Evolutionary conservation across 2,888 invertebrate genomes (phyloP), one percentile per base, ranked within the genome.

Genomic region (Trachelus iudaicus): DNA sequence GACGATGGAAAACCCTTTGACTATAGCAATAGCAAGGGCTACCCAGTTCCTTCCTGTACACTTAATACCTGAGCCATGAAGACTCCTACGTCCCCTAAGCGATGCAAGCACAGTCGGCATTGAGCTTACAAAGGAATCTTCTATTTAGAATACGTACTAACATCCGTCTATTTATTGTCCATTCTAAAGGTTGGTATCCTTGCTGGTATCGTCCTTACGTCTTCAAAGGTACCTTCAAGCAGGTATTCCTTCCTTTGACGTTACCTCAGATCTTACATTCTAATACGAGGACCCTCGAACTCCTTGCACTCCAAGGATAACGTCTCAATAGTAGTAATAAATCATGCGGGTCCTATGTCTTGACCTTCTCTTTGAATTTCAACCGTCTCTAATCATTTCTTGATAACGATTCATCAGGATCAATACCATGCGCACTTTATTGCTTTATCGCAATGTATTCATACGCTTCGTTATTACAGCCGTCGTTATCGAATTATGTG

Each of bases 101-200:
- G 9, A 56, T 4, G 40, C 40, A 40, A 15, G 40, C 15, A 40
- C 75, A 78, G 79, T 75, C 80, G 78, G 81, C 83, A 87, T 87
- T 89, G 84, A 88, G 87, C 86, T 85, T 82, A 82, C 81, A 80
- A 83, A 78, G 80, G 79, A 81, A 81, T 77, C 81, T 77, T 73
- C 78, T 77, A 73, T 23, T 15, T 15, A 56, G 56, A 6, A 56
- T 56, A 23, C 9, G 75, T 78, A 78, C 78, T 80, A 77, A 82
- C 85, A 86, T 88, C 83, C 81, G 86, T 83, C 87, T 88, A 86
- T 89, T 89, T 88, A 89, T 89, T 88, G 86, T 89, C 87, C 74
- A 2, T 33, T 30, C 23, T 34, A 11, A 33, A 13, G 35, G 56
- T 56, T 56, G 23, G 56, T 56, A 23, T 56, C 56, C 56, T 9